phyloP scores from a whole-genome alignment of 1,140 invertebrate genomes.

The Phenacoccus solenopsis region DNA sequence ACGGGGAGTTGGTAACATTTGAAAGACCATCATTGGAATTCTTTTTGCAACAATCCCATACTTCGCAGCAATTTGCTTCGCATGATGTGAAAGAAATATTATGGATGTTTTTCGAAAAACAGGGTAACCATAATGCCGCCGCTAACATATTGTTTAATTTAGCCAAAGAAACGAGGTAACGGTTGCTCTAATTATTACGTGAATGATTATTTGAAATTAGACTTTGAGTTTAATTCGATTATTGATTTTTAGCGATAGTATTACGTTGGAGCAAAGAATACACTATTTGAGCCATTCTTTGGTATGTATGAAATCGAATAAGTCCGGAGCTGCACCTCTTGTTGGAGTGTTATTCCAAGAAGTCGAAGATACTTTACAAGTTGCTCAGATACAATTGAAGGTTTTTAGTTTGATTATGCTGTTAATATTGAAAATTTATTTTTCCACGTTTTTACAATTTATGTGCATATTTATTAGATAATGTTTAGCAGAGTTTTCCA shows the following conservation, averaged over 20 bases:
- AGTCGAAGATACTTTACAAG: slow-evolving; percentile 27
- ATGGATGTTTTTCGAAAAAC: slow-evolving; percentile 93
- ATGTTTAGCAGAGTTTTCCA: too few relatives aligned
- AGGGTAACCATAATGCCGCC: slow-evolving; percentile 81
- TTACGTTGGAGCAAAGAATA: slow-evolving; percentile 57
- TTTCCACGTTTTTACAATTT: not conserved
- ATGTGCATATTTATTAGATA: slow-evolving; percentile 28
- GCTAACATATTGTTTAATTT: slow-evolving; percentile 79
- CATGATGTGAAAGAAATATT: slow-evolving; percentile 64
- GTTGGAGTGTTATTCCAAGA: slow-evolving; percentile 69
- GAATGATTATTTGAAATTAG: not conserved
- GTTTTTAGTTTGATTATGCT: slow-evolving; percentile 27
- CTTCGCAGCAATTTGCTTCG: slow-evolving; percentile 21
- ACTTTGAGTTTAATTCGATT: not conserved
- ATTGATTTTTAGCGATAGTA: slow-evolving; percentile 31
- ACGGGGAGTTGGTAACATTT: slow-evolving; percentile 63
- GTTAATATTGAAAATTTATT: not conserved
- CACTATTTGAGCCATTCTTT: slow-evolving; percentile 88
- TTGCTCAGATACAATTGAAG: slow-evolving; percentile 60
- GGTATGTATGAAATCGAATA: slow-evolving; percentile 82
- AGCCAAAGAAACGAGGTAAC: slow-evolving; percentile 64
- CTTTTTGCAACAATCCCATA: slow-evolving; percentile 25
- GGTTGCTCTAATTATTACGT: not conserved
- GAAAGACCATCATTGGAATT: slow-evolving; percentile 54
- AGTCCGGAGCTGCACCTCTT: slow-evolving; percentile 57